These are phyloP conservation scores for Zygaena filipendulae DNA, from an alignment of 2,888 invertebrate species.

Conservation along the genomic window DNA sequence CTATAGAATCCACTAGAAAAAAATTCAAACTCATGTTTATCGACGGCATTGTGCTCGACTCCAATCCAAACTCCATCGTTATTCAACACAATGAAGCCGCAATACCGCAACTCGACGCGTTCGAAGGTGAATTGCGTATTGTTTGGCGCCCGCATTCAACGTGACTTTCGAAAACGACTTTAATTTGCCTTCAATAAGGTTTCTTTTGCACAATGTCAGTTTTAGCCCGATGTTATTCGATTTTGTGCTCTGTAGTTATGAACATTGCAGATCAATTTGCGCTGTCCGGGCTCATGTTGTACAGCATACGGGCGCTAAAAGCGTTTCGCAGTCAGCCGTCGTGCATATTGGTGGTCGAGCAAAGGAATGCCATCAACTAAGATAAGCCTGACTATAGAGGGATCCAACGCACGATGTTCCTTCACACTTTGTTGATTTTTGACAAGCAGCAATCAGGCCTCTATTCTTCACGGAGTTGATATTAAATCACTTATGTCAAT, in stretches of 20 bases:
- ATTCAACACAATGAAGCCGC: conserved; percentile 67
- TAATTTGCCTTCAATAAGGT: conserved; percentile 54
- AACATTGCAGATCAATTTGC: too few species aligned
- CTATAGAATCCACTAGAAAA: too few species aligned
- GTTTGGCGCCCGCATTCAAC: conserved; percentile 58
- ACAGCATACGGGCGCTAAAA: conserved; percentile 57
- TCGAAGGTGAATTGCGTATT: conserved; percentile 69
- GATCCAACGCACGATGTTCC: conserved; percentile 33
- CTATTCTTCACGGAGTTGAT: too few species aligned
- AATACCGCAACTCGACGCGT: conserved; percentile 65
- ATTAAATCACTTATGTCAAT: too few species aligned
- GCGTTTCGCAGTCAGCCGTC: conserved; percentile 65
- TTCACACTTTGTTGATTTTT: too few species aligned
- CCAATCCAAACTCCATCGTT: conserved; percentile 55
- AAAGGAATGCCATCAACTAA: conserved; percentile 62
- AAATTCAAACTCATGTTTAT: too few species aligned
- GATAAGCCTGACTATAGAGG: conserved; percentile 52
- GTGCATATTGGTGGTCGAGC: conserved; percentile 60
- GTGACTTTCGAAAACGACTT: conserved; percentile 59
- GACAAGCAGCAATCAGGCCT: too few species aligned
- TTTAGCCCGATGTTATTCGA: conserved; percentile 18
- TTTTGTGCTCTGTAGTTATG: conserved; percentile 21
- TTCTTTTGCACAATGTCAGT: conserved; percentile 41
- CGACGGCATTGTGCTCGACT: conserved; percentile 43
- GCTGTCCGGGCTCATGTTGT: too few species aligned